These are phyloP conservation scores for Turdus rufiventris DNA, from an alignment of 2,113 vertebrate species.

Conservation along the genomic window DNA sequence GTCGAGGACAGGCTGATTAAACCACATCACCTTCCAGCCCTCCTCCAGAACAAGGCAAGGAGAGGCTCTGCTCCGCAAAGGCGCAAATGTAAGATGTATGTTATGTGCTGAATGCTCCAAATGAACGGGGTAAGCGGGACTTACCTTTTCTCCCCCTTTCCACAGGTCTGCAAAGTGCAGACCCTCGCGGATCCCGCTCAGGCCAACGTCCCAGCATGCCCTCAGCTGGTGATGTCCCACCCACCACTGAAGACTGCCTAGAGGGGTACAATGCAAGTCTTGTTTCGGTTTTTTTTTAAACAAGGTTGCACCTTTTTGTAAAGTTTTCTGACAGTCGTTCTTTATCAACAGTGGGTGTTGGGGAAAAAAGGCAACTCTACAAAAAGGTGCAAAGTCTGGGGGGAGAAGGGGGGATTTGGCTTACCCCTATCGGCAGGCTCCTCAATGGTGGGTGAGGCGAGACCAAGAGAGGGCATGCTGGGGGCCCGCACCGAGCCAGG, in stretches of 20 bases:
- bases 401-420: constrained; percentile 36
- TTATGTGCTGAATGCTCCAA: constrained; percentile 44
- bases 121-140: constrained; percentile 38
- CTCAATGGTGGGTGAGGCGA: constrained; percentile 71
- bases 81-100: constrained; percentile 36
- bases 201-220: constrained; percentile 64
- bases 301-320: constrained; percentile 38
- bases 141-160: constrained; percentile 62
- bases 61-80: constrained; percentile 24
- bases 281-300: constrained; percentile 23
- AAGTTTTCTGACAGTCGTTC: background rate
- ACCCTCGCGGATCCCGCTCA: constrained; percentile 57
- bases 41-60: background rate
- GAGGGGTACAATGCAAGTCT: constrained; percentile 59
- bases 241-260: constrained; percentile 69
- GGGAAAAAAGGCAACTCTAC: constrained; percentile 37
- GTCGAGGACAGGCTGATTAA: background rate
- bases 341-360: background rate
- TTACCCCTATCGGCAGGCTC: constrained; percentile 74
- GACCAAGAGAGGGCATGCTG: constrained; percentile 69
- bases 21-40: background rate
- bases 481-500: constrained; percentile 69
- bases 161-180: constrained; percentile 63
- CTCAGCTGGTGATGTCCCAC: constrained; percentile 68
- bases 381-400: constrained; percentile 46